phyloP scores from a whole-genome alignment of 1,140 invertebrate species.

The Nymphalis io region DNA sequence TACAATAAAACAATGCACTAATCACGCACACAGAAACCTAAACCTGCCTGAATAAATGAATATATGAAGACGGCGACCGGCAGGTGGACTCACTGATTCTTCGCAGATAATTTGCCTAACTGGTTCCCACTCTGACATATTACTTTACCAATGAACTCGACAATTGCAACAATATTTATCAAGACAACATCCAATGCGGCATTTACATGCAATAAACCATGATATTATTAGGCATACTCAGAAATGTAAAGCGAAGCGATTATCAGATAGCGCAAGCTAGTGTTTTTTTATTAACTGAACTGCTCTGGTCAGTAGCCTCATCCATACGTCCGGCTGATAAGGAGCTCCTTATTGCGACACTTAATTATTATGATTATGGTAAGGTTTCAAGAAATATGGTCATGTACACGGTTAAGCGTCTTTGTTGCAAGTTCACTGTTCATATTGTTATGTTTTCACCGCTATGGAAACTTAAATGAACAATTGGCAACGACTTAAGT shows the following conservation, averaged over 20 bases:
- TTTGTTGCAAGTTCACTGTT: constrained; percentile 50
- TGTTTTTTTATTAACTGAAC: constrained; percentile 46
- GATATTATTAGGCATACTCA: not conserved
- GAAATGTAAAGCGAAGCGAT: constrained; percentile 36
- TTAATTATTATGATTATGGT: constrained; percentile 75
- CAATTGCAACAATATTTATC: constrained; percentile 11
- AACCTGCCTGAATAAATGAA: constrained; percentile 54
- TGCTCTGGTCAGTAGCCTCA: constrained; percentile 60
- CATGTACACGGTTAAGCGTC: constrained; percentile 40
- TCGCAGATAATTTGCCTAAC: constrained; percentile 77
- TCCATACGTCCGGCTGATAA: constrained; percentile 62
- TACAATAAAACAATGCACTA: constrained; percentile 65
- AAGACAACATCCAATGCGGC: constrained; percentile 40
- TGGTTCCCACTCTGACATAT: constrained; percentile 70
- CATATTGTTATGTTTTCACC: constrained; percentile 13
- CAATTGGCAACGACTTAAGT: constrained; percentile 4
- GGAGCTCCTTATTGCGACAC: constrained; percentile 62
- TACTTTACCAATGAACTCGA: constrained; percentile 41
- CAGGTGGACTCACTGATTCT: constrained; percentile 74
- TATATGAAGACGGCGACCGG: constrained; percentile 57
- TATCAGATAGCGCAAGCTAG: constrained; percentile 3
- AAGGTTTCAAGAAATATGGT: constrained; percentile 57
- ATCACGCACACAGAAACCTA: constrained; percentile 56
- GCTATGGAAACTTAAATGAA: not conserved
- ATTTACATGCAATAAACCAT: not conserved